Percentiles rank a stretch among this genome's conserved stretches.
Evolutionary conservation across 2,113 vertebrate genomes (phyloP).

Genomic region (Mastomys natalensis): DNA sequence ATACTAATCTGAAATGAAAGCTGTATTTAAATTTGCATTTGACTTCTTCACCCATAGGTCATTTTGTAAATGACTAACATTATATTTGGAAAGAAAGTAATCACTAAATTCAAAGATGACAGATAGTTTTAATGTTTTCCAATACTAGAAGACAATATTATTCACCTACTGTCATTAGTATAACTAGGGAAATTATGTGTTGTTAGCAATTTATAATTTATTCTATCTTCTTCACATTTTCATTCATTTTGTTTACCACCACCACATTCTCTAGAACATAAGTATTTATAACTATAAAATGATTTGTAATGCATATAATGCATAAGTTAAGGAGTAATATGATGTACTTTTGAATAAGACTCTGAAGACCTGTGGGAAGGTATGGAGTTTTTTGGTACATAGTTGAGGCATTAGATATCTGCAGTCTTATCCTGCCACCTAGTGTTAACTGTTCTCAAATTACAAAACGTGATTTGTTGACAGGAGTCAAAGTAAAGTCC

Average conservation of each 20-base stretch:
- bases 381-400: neutral
- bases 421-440: constrained; percentile 78
- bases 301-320: neutral
- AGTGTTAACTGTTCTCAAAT: constrained; percentile 66
- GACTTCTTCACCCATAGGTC: neutral
- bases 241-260: neutral
- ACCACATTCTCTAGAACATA: neutral
- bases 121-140: neutral
- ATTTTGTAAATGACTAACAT: neutral
- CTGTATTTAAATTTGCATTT: neutral
- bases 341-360: neutral
- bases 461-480: neutral
- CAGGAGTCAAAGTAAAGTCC: neutral
- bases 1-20: constrained; percentile 6
- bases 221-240: neutral
- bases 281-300: neutral
- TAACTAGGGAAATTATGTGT: neutral
- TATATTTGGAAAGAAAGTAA: neutral
- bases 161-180: neutral
- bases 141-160: neutral
- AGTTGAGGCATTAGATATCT: neutral
- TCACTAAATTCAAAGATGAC: neutral
- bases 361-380: neutral
- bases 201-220: constrained; percentile 5
- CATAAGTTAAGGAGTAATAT: neutral